Percentiles rank a stretch among this genome's conserved stretches.
phyloP scores from a whole-genome alignment of 2,888 invertebrate genomes.

The Nomada ferruginata region DNA sequence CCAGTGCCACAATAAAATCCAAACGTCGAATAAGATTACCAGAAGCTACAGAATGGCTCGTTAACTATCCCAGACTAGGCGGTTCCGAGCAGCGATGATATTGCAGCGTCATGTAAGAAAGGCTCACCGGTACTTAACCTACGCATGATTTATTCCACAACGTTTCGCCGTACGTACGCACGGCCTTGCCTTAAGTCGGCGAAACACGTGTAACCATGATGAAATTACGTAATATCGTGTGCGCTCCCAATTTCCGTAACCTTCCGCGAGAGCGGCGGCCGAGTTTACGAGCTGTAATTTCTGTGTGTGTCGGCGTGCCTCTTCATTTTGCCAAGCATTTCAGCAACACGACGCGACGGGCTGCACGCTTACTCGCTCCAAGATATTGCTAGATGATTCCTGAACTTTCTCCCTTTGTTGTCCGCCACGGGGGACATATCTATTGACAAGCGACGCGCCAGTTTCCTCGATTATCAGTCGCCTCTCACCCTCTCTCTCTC shows the following conservation, averaged over 20 bases:
- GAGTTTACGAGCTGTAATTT: conserved; percentile 66
- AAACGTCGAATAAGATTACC: too few relatives aligned
- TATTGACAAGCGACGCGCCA: conserved; percentile 47
- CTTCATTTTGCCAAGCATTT: conserved; percentile 25
- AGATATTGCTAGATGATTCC: conserved; percentile 52
- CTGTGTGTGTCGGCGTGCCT: conserved; percentile 51
- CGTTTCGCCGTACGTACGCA: conserved; percentile 15
- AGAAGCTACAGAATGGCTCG: neutral
- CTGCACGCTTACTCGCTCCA: conserved; percentile 24
- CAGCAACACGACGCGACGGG: neutral
- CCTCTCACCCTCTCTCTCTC: conserved; percentile 20
- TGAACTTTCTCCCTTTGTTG: conserved; percentile 55
- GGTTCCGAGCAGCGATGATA: neutral
- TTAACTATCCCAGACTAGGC: neutral
- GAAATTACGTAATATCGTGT: conserved; percentile 58
- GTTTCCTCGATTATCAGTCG: conserved; percentile 52
- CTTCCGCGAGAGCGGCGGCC: conserved; percentile 46
- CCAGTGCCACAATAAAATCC: too few relatives aligned
- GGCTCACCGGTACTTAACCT: conserved; percentile 27
- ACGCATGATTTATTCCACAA: conserved; percentile 57
- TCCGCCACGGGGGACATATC: conserved; percentile 19
- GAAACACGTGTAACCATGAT: conserved; percentile 58
- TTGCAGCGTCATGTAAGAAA: conserved; percentile 19
- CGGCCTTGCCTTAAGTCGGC: conserved; percentile 43
- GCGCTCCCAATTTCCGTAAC: conserved; percentile 65